These are phyloP conservation scores for Ascidia mentula DNA, from an alignment of 23 tunicate genomes.

Conservation along the genomic window DNA sequence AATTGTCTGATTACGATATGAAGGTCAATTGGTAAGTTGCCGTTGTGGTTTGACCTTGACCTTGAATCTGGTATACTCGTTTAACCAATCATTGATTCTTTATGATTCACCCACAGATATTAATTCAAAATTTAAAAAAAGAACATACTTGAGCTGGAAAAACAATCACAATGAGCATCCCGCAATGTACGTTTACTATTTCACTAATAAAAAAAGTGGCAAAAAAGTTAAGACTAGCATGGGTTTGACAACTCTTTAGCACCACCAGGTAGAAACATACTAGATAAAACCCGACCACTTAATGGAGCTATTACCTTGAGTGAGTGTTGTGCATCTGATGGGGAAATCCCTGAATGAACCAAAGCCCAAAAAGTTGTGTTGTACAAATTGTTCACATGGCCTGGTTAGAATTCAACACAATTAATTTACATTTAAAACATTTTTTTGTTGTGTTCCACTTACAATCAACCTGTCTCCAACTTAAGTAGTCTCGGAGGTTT, in stretches of 20 bases:
- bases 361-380: constrained; percentile 91
- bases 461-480: constrained; percentile 99
- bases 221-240: too few relatives aligned
- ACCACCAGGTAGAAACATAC: neutral
- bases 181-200: too few relatives aligned
- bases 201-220: too few relatives aligned
- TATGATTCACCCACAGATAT: too few relatives aligned
- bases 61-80: too few relatives aligned
- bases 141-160: too few relatives aligned
- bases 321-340: constrained; percentile 47
- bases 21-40: too few relatives aligned
- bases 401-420: constrained; percentile 8
- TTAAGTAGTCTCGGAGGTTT: constrained; percentile 77
- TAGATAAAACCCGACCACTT: neutral
- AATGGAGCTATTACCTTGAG: constrained; percentile 42
- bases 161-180: too few relatives aligned
- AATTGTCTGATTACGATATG: too few relatives aligned
- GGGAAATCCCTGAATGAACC: constrained; percentile 74
- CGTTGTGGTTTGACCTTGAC: too few relatives aligned
- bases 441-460: constrained; percentile 17
- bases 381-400: constrained; percentile 95
- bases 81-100: too few relatives aligned
- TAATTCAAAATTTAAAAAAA: too few relatives aligned
- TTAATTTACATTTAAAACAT: neutral
- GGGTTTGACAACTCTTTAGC: neutral